Base-by-base conservation (phyloP, 1,140 invertebrate genomes). In the Melanaphis sacchari region DNA sequence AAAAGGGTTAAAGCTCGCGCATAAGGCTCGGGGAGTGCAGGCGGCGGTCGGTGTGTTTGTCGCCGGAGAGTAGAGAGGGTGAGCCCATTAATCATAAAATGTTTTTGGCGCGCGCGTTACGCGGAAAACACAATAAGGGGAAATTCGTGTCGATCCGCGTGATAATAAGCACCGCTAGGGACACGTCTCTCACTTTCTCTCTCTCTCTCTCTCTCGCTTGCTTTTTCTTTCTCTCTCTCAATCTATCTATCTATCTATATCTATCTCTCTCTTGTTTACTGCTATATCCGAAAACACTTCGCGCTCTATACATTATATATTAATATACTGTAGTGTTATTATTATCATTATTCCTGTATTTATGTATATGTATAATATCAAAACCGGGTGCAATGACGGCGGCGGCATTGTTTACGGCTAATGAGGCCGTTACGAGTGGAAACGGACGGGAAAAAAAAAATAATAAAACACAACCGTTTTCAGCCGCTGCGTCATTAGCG, bases 41-140 rank as follows among this genome's bases (percentile, higher is more conserved):
- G n/a, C 89, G n/a, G n/a, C 46, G 43, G 31, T 18, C 36, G 38
- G 59, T 76, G 59, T n/a, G n/a, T 76, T 76, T 76, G 59, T 76
- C 59, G n/a, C 31, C 59, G 15, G 31, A 76, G 59, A n/a, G 59
- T 76, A n/a, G 59, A 76, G 59, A 22, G 46, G 40, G 26, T 1
- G 89, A 66, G 36, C 15, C 36, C 43, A 93, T 93, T 93, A 93
- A 93, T 93, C 91, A 93, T 93, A 93, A 93, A 93, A 93, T 93
- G 81, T 93, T 93, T 93, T 93, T 84, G 91, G 76, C 81, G 81
- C 46, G 76, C 81, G 91, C 91, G 76, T 93, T 38, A 93, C 81
- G 76, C 76, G 91, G 81, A 93, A 93, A 93, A 93, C 76, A 93
- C 91, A 85, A 93, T 84, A 54, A 93, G 76, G 91, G 91, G 49